Evolutionary conservation across 2,797 vertebrate genomes (phyloP), one percentile per base, ranked within the genome.

Genomic region (Emydoidea blandingii): DNA sequence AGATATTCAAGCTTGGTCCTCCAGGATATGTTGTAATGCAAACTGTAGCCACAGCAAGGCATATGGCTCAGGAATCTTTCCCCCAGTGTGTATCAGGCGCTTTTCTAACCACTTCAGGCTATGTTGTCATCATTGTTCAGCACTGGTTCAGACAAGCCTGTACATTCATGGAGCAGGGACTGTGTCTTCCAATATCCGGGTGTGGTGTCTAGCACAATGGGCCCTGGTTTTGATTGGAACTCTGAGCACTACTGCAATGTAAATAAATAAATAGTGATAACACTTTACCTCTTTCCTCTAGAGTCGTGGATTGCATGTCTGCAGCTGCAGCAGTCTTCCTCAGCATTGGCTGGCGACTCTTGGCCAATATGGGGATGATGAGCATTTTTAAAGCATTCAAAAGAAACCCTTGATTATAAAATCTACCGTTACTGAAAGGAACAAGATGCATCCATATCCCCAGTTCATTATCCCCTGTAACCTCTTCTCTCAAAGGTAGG

Each of bases 111-210:
- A 1, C 81, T 89, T 89, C 83, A 57, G 72, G 81, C 21, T 57
- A 79, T 81, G 16, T 31, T 16, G 79, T 86, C 88, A 57, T 89
- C 84, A 14, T 2, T 79, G 84, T 87, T 90, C 44, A 57, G 2
- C 53, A 7, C 34, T 2, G 21, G 62, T 62, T 88, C 62, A 78
- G 93, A 82, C 90, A 95, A 86, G 89, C 94, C 56, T 76, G 90
- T 91, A 0, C 2, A 1, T 76, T 87, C 62, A 86, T 49, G 80
- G 31, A 80, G 80, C 53, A 54, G 92, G 82, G 72, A 83, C 53
- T 6, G 2, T 80, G 81, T 87, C 62, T 56, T 10, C 14, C 49
- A 2, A n/a, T 91, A 89, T 54, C 82, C 78, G 84, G 37, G 82
- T 0, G 2, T 0, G 2, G 89, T 95, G 53, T 65, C 86, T 89